Evolutionary conservation across 2,113 vertebrate species (phyloP), one percentile per base, ranked within the genome.

Genomic region (Dasyurus viverrinus): DNA sequence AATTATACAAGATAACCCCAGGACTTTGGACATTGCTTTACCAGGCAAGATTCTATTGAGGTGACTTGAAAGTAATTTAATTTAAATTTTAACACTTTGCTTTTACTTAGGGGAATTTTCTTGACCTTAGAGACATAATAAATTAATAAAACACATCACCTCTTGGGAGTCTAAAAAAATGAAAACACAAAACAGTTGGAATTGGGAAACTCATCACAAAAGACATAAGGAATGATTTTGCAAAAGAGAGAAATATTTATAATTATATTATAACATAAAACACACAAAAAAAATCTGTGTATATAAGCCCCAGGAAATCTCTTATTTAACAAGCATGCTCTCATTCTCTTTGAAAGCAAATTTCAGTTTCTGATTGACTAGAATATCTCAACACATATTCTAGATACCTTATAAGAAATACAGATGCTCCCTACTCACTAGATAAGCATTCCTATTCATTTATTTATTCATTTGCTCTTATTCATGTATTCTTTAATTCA

Each of bases 211-310:
- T 27, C 48, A 9, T 48, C 47, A 54, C 55, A 55, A 57, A 57
- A 94, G n/a, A 97, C n/a, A 68, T 76, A 46, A 84, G 93, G 52
- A 95, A 91, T 53, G 23, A 91, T 84, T 84, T 42, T 84, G 68
- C 8, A 24, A 46, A 23, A 36, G 68, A 53, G 8, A 12, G 53
- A 47, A 19, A 26, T 46, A 1, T 47, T 53, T 84, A 47, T 22
- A 91, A 42, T 3, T 11, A 23, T 26, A 47, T 89, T 53, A 84
- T 53, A 46, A 54, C 42, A 36, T 9, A 94, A 57, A 36, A 92
- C 89, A 92, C 89, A 55, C 30, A 42, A n/a, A 54, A 91, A 16
- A 9, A 42, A 76, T 23, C 91, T 84, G 55, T 92, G 54, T 89
- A 53, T 47, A 76, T 0, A 3, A 92, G 54, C 27, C 46, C 94